phyloP scores from a whole-genome alignment of 2,113 vertebrate species.

The Conger conger region DNA sequence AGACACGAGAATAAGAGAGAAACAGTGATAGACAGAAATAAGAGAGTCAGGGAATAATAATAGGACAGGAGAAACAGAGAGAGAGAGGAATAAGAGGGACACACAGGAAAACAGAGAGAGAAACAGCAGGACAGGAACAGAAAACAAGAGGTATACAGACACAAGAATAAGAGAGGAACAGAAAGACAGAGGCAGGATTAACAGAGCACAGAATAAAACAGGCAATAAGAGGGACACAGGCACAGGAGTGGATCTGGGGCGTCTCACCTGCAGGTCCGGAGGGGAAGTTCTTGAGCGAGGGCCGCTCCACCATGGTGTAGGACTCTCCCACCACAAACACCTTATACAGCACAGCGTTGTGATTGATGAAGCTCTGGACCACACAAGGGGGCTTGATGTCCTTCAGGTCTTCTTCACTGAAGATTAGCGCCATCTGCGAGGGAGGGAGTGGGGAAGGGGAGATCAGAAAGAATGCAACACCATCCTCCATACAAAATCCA shows the following conservation, averaged over 20 bases:
- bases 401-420: conserved; percentile 82
- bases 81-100: neutral
- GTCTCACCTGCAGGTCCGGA: conserved; percentile 77
- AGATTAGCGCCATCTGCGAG: conserved; percentile 84
- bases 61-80: neutral
- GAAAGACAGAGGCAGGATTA: neutral
- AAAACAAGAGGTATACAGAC: neutral
- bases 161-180: neutral
- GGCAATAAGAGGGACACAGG: neutral
- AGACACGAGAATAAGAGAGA: no score
- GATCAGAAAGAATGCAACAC: neutral
- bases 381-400: conserved; percentile 80
- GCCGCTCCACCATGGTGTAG: conserved; percentile 82
- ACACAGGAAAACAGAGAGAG: neutral
- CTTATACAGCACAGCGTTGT: conserved; percentile 84
- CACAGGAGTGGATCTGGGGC: neutral
- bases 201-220: no score
- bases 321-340: conserved; percentile 84
- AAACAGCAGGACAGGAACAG: neutral
- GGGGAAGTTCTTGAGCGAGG: conserved; percentile 84
- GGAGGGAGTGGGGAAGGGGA: neutral
- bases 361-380: conserved; percentile 87
- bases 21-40: no score
- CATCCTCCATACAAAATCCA: neutral
- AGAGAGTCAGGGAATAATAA: neutral